Base-by-base conservation (phyloP, 2,113 vertebrate genomes). In the Monarcha castaneiventris region DNA sequence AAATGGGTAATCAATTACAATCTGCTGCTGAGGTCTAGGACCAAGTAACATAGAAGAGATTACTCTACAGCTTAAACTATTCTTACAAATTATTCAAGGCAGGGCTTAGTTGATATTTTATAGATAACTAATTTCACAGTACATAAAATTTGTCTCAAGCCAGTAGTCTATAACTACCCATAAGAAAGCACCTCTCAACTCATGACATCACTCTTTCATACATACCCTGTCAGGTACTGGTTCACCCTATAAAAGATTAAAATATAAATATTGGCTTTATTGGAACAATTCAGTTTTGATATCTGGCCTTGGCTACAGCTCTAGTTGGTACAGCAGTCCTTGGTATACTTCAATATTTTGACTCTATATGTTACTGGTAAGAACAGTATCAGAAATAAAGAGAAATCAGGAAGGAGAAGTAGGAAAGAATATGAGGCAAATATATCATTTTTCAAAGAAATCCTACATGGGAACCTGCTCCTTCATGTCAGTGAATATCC, bases 51-150 rank as follows among this genome's bases (percentile, higher is more conserved):
- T 2, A 22, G 41, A 73, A 52, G 16, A 87, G 33, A 90, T 74
- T 55, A 83, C 29, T 81, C 54, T 79, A 87, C 30, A 87, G 3
- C 25, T 87, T 90, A 66, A 73, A 80, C 26, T 58, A 23, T 16
- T 83, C 41, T 73, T 32, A 48, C 41, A 37, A 68, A 56, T 58
- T 75, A 82, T 69, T 21, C 41, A 55, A 83, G 48, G 27, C 63
- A 73, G 6, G 44, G 4, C 7, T 85, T 67, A 39, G 33, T 66
- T 66, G 76, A 13, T 59, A n/a, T 77, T 89, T 86, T 32, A 85
- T 7, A 84, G 51, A 43, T 51, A 90, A 74, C 37, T 90, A 58
- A 93, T 94, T 94, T 90, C 87, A 95, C 55, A 93, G 86, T 51
- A 86, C 77, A 48, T 92, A 59, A 88, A 75, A 80, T 82, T 44